phyloP scores from a whole-genome alignment of 2,888 invertebrate species.

The Cataglyphis rosenhaueri region DNA sequence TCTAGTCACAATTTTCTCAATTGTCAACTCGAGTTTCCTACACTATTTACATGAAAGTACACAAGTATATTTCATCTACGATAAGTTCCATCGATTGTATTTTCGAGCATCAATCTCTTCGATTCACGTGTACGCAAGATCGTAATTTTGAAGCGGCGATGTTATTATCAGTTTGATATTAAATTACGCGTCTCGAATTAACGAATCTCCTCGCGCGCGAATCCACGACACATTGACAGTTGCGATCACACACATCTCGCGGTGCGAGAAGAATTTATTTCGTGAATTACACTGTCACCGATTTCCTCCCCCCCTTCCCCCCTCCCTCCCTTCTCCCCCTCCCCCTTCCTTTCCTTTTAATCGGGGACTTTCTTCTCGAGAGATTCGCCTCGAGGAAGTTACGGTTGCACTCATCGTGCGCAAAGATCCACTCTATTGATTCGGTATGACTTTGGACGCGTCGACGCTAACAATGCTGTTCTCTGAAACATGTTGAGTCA shows the following conservation, averaged over 20 bases:
- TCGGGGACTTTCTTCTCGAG: not conserved
- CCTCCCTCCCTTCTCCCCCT: too few relatives aligned
- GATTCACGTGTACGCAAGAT: slow-evolving; percentile 43
- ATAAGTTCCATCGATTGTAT: slow-evolving; percentile 21
- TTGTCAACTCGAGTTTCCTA: not conserved
- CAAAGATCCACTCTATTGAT: slow-evolving; percentile 47
- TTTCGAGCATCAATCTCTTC: slow-evolving; percentile 34
- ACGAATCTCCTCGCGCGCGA: slow-evolving; percentile 12
- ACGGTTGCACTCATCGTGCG: slow-evolving; percentile 27
- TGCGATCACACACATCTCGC: slow-evolving; percentile 14
- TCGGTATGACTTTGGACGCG: slow-evolving; percentile 50
- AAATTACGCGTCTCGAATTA: slow-evolving; percentile 50
- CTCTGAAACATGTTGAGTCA: slow-evolving; percentile 40
- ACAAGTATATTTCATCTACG: not conserved
- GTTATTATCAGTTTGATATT: slow-evolving; percentile 55
- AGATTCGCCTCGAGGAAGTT: not conserved
- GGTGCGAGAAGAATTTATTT: not conserved
- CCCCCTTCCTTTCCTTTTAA: not conserved
- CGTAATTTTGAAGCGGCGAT: slow-evolving; percentile 51
- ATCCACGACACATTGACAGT: not conserved
- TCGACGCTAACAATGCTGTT: slow-evolving; percentile 48
- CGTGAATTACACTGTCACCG: not conserved
- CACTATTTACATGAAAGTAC: slow-evolving; percentile 15
- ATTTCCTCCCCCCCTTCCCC: not conserved
- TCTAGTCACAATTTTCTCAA: too few relatives aligned